Evolutionary conservation across 2,797 vertebrate species (phyloP).

Genomic region (Myoxocephalus aenaeus): DNA sequence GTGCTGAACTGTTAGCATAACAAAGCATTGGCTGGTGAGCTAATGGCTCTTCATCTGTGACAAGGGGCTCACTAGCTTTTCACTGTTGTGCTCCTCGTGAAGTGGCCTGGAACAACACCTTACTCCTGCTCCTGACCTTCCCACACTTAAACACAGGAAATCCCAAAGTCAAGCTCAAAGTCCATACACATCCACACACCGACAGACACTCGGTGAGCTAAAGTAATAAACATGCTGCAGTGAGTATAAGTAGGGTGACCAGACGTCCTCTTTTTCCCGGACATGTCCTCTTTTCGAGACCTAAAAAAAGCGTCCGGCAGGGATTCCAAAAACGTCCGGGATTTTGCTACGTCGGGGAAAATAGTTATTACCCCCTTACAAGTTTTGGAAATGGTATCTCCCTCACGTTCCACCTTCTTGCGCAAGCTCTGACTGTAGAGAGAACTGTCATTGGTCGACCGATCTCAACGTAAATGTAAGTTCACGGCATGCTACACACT

Average conservation of each 20-base stretch:
- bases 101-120: constrained; percentile 73
- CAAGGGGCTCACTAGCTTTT: constrained; percentile 81
- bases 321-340: too few relatives aligned
- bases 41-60: constrained; percentile 85
- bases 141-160: constrained; percentile 58
- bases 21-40: constrained; percentile 82
- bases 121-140: constrained; percentile 59
- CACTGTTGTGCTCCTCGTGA: constrained; percentile 80
- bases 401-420: too few relatives aligned
- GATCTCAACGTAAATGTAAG: too few relatives aligned
- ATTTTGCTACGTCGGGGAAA: too few relatives aligned
- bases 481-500: too few relatives aligned
- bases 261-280: too few relatives aligned
- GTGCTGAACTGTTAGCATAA: constrained; percentile 83
- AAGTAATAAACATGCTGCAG: constrained; percentile 55
- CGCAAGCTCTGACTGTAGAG: too few relatives aligned
- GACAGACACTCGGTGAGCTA: constrained; percentile 25
- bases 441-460: too few relatives aligned
- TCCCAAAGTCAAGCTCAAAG: constrained; percentile 63
- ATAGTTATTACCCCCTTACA: too few relatives aligned
- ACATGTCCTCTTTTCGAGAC: too few relatives aligned
- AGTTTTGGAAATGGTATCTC: too few relatives aligned
- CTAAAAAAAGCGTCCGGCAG: too few relatives aligned
- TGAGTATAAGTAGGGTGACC: constrained; percentile 40
- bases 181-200: constrained; percentile 23